These are phyloP conservation scores for Carabus problematicus DNA, from an alignment of 2,888 invertebrate species.

Conservation along the genomic window DNA sequence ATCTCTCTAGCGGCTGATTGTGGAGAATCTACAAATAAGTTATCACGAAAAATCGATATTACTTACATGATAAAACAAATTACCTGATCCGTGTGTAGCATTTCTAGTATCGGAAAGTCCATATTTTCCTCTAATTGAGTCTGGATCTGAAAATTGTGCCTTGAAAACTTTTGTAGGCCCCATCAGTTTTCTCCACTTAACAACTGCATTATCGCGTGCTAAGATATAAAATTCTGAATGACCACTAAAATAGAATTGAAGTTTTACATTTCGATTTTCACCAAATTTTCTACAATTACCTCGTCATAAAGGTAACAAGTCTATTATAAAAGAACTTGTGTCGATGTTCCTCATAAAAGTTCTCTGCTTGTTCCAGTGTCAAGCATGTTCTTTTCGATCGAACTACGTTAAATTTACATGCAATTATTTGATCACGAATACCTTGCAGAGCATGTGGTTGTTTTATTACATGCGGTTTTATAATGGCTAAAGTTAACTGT, in stretches of 20 bases:
- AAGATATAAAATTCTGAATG: constrained; percentile 82
- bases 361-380: constrained; percentile 68
- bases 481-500: constrained; percentile 82
- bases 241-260: constrained; percentile 70
- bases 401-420: constrained; percentile 76
- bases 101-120: constrained; percentile 95
- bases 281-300: constrained; percentile 59
- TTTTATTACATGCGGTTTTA: constrained; percentile 86
- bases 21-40: constrained; percentile 70
- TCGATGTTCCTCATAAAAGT: constrained; percentile 84
- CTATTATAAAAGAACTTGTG: constrained; percentile 85
- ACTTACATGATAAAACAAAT: constrained; percentile 20
- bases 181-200: constrained; percentile 81
- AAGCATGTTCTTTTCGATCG: constrained; percentile 71
- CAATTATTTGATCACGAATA: constrained; percentile 71
- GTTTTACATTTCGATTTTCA: background rate
- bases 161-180: constrained; percentile 90
- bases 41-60: background rate
- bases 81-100: constrained; percentile 93
- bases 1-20: constrained; percentile 81
- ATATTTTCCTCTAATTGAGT: constrained; percentile 81
- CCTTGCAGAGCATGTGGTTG: constrained; percentile 75
- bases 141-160: constrained; percentile 78
- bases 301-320: constrained; percentile 81
- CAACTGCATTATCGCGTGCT: constrained; percentile 77